A percentile compares a stretch with the other conserved stretches of the same genome.
These are phyloP conservation scores for Euplexia lucipara DNA, from an alignment of 2,888 invertebrate species.

Conservation along the genomic window DNA sequence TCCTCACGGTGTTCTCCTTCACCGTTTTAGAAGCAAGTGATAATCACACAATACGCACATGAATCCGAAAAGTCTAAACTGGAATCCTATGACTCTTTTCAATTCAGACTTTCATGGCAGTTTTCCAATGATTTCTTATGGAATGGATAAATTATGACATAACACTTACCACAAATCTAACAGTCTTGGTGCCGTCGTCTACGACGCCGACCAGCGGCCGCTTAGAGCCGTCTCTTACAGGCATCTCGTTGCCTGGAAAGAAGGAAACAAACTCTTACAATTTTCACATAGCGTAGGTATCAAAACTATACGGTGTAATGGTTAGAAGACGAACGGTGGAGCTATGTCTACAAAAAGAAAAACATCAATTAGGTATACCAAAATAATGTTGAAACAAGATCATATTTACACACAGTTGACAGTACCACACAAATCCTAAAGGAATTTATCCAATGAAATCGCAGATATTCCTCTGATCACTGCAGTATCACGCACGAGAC, in stretches of 20 bases:
- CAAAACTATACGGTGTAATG: background rate
- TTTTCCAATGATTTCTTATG: no score
- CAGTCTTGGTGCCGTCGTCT: slow-evolving; percentile 98
- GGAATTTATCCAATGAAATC: background rate
- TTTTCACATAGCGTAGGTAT: background rate
- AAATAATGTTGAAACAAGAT: background rate
- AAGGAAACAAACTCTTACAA: background rate
- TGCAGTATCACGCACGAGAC: slow-evolving; percentile 9
- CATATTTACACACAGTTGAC: background rate
- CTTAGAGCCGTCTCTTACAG: slow-evolving; percentile 82
- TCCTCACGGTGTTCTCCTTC: no score
- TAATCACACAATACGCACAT: no score
- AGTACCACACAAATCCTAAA: background rate
- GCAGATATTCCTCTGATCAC: background rate
- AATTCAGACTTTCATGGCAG: no score
- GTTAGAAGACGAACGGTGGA: background rate
- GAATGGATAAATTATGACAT: background rate
- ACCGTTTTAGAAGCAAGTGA: no score
- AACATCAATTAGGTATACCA: background rate
- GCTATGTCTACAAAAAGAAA: background rate
- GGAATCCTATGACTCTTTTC: no score
- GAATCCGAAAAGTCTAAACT: no score
- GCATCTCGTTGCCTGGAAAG: slow-evolving; percentile 84
- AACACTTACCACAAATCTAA: slow-evolving; percentile 94
- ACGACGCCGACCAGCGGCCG: slow-evolving; percentile 95